A percentile compares a stretch with the other conserved stretches of the same genome.
Evolutionary conservation across 2,113 vertebrate species (phyloP).

Genomic region (Pavo muticus): DNA sequence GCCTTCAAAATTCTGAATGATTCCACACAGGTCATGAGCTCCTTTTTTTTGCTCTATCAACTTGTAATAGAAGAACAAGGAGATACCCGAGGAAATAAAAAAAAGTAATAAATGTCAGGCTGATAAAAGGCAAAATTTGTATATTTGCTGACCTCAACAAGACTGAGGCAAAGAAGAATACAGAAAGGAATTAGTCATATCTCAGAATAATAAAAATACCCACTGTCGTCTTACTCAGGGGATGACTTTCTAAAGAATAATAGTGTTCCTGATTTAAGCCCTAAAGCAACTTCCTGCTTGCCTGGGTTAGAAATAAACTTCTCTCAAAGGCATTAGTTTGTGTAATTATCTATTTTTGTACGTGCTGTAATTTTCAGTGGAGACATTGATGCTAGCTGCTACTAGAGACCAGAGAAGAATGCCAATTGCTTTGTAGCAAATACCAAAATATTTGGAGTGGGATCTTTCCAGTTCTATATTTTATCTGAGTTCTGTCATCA

Average conservation of each 20-base stretch:
- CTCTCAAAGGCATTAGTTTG: background rate
- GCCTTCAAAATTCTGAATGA: background rate
- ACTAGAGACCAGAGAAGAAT: background rate
- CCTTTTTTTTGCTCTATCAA: background rate
- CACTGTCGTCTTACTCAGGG: background rate
- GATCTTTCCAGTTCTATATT: background rate
- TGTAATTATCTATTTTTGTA: background rate
- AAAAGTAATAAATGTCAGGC: background rate
- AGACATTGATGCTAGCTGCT: background rate
- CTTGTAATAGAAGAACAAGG: background rate
- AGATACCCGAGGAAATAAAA: background rate
- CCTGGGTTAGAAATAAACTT: background rate
- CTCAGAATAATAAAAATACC: background rate
- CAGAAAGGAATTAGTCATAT: background rate
- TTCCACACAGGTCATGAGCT: background rate
- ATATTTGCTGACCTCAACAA: background rate
- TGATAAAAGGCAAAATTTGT: background rate
- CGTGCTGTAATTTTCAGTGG: background rate
- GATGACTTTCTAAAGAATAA: conserved; percentile 9
- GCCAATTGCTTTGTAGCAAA: background rate
- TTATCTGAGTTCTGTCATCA: background rate
- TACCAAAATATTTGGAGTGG: background rate
- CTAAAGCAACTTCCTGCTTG: background rate
- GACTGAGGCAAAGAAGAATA: background rate
- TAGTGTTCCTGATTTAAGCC: background rate